Percentiles rank a stretch among this genome's conserved stretches.
phyloP scores from a whole-genome alignment of 2,113 vertebrate genomes.

The Ariopsis seemanni region DNA sequence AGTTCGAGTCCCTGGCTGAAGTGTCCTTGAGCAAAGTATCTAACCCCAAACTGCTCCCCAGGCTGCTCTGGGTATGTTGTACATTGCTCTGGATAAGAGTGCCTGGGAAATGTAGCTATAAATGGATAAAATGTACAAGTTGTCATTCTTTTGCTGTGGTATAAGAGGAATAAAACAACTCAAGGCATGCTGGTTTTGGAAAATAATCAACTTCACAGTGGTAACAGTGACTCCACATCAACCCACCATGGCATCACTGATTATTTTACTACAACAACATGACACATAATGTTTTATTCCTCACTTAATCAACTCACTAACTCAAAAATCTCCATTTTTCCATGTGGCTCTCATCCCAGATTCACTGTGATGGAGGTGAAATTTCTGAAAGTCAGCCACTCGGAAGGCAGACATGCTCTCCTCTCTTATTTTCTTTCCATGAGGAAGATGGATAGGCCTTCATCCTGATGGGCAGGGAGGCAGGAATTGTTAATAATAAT shows the following conservation, averaged over 20 bases:
- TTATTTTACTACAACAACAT: background rate
- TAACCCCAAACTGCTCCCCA: no score
- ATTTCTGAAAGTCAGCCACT: constrained; percentile 7
- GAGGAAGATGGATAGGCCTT: constrained; percentile 66
- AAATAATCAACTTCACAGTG: background rate
- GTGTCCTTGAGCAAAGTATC: no score
- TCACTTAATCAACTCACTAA: constrained; percentile 4
- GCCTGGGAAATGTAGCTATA: no score
- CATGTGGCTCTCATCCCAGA: background rate
- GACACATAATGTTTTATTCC: background rate
- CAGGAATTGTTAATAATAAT: constrained; percentile 65
- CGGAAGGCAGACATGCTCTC: background rate
- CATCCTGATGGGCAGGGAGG: constrained; percentile 45
- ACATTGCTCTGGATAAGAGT: no score
- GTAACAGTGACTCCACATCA: background rate
- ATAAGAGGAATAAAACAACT: background rate
- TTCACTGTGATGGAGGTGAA: background rate
- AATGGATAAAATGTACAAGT: background rate
- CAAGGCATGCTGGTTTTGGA: background rate
- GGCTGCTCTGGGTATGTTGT: no score
- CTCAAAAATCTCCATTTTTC: constrained; percentile 14
- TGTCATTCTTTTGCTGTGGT: background rate
- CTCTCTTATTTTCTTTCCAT: background rate
- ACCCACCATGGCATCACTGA: background rate
- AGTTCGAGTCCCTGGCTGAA: no score